Percentiles rank a stretch among this genome's conserved stretches.
These are phyloP conservation scores for Morone chrysops DNA, from an alignment of 2,113 vertebrate species.

Conservation along the genomic window DNA sequence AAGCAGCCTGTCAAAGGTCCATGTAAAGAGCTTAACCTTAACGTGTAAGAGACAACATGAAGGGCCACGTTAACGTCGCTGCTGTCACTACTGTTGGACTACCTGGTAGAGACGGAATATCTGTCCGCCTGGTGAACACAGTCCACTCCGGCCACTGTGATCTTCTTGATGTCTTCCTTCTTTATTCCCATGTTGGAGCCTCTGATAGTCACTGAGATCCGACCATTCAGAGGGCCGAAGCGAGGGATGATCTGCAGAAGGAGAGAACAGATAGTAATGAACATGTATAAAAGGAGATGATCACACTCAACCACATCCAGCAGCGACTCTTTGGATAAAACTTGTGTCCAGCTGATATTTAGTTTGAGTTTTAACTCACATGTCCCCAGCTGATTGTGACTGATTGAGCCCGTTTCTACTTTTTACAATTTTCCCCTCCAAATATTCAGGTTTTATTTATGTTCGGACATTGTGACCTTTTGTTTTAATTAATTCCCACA, in stretches of 20 bases:
- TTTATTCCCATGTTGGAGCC: constrained; percentile 95
- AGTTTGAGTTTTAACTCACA: too few species aligned
- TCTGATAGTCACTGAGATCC: constrained; percentile 90
- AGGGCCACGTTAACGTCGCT: neutral
- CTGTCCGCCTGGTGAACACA: constrained; percentile 87
- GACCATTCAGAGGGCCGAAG: constrained; percentile 89
- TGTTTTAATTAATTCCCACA: neutral
- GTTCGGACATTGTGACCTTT: neutral
- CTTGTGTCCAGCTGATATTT: too few species aligned
- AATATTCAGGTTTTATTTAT: neutral
- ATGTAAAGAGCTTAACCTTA: constrained; percentile 10
- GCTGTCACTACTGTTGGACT: constrained; percentile 3
- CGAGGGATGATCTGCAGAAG: constrained; percentile 89
- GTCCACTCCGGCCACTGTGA: constrained; percentile 87
- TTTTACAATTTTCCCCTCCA: too few species aligned
- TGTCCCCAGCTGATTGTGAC: too few species aligned
- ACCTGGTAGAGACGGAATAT: constrained; percentile 96
- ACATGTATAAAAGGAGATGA: too few species aligned
- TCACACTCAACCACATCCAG: too few species aligned
- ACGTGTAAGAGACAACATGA: neutral
- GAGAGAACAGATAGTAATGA: neutral
- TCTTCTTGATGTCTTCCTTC: constrained; percentile 86
- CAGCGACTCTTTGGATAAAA: too few species aligned
- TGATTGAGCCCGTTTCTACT: too few species aligned
- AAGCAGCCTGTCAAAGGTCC: neutral